phyloP scores from a whole-genome alignment of 1,140 invertebrate genomes.

The Drosophila equinoxialis region DNA sequence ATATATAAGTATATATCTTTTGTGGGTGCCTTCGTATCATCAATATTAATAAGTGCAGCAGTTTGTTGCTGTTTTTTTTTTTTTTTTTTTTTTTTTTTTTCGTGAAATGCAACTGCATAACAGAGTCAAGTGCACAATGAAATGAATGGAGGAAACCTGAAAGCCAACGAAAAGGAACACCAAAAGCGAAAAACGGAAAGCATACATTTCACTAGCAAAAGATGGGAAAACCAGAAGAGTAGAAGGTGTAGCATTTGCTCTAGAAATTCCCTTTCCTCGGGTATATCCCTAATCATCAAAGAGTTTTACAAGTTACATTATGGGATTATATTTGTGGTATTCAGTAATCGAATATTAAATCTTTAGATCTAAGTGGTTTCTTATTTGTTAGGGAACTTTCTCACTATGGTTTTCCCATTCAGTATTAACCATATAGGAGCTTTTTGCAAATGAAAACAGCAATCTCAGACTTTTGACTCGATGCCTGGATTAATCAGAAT shows the following conservation, averaged over 20 bases:
- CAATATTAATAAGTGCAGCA: conserved; percentile 51
- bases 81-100: conserved; percentile 6
- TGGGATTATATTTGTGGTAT: too few relatives aligned
- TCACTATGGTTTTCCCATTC: too few relatives aligned
- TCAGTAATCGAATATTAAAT: too few relatives aligned
- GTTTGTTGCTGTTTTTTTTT: conserved; percentile 6
- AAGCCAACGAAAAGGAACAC: conserved; percentile 29
- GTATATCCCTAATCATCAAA: neutral
- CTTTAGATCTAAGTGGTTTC: too few relatives aligned
- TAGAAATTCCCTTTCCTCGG: conserved; percentile 9
- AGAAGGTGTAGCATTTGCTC: conserved; percentile 1
- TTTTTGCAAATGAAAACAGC: too few relatives aligned
- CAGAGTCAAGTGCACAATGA: conserved; percentile 57
- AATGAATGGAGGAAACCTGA: conserved; percentile 33
- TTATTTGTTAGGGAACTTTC: too few relatives aligned
- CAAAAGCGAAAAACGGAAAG: conserved; percentile 26
- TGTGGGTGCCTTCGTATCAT: conserved; percentile 40
- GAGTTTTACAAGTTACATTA: too few relatives aligned
- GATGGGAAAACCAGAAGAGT: neutral
- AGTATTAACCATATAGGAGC: too few relatives aligned
- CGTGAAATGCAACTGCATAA: conserved; percentile 33
- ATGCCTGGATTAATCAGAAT: too few relatives aligned
- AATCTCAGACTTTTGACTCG: too few relatives aligned
- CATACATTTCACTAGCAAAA: conserved; percentile 43
- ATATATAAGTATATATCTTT: conserved; percentile 29